A percentile compares a stretch with the other conserved stretches of the same genome.
Conservation (phyloP, 1,140 invertebrate species). For the Sycobia sp. region DNA sequence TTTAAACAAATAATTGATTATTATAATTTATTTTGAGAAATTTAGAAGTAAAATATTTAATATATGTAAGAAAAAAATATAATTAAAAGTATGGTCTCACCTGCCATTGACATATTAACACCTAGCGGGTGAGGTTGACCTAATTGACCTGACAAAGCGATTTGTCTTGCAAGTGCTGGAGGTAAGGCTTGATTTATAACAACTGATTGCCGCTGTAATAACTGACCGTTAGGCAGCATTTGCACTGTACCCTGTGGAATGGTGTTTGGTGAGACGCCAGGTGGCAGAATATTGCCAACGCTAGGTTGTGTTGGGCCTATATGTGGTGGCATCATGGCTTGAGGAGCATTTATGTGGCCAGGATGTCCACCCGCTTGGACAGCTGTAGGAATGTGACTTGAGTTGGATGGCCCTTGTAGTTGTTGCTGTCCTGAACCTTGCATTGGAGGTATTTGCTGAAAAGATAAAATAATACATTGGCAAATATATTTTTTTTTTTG, state of each 20-base stretch:
- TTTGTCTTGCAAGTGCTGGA: neutral
- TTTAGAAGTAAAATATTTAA: too few relatives aligned
- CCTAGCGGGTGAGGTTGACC: constrained; percentile 16
- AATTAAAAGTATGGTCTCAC: neutral
- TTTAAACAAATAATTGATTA: too few relatives aligned
- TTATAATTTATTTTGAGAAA: too few relatives aligned
- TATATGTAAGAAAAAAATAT: too few relatives aligned
- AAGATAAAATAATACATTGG: neutral
- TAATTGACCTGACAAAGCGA: constrained; percentile 28
- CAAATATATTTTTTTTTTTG: too few relatives aligned
- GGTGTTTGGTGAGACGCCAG: constrained; percentile 1
- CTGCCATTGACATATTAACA: constrained; percentile 1
- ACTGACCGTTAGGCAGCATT: constrained; percentile 21
- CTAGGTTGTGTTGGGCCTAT: constrained; percentile 8
- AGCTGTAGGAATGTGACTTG: neutral
- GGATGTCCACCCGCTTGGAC: neutral
- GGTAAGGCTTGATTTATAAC: constrained; percentile 16
- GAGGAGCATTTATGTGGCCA: neutral
- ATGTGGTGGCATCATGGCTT: constrained; percentile 2
- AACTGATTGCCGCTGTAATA: constrained; percentile 26
- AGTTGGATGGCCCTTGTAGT: constrained; percentile 1
- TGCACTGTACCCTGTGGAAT: constrained; percentile 17
- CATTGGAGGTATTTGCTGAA: constrained; percentile 15
- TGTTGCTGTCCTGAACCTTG: constrained; percentile 3
- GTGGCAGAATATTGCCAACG: constrained; percentile 2